Conservation (phyloP, 1,140 invertebrate genomes). For the Ceratoteleas bidentatus region DNA sequence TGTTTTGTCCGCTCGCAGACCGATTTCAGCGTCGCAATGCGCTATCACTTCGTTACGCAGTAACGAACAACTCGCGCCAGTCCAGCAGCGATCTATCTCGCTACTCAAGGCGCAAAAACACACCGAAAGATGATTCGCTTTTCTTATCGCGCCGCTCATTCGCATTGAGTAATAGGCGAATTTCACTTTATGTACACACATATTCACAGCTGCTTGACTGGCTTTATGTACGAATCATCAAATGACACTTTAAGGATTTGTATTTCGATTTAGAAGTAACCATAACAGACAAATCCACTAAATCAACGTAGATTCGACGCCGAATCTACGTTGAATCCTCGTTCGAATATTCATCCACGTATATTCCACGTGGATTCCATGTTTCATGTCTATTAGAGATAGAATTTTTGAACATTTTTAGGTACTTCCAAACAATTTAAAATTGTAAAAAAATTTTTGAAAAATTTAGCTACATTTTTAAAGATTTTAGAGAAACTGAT, state of each 20-base stretch:
- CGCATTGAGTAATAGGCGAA: constrained; percentile 13
- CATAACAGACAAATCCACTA: too few relatives aligned
- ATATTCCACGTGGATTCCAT: too few relatives aligned
- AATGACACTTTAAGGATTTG: too few relatives aligned
- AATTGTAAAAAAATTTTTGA: too few relatives aligned
- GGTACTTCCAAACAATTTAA: too few relatives aligned
- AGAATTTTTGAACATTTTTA: too few relatives aligned
- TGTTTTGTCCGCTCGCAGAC: constrained; percentile 74
- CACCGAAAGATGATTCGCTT: constrained; percentile 34
- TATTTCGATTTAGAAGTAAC: neutral
- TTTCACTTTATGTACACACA: constrained; percentile 28
- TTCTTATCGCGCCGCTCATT: constrained; percentile 31
- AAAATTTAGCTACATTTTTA: neutral
- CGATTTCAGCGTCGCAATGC: constrained; percentile 63
- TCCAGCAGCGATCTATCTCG: constrained; percentile 47
- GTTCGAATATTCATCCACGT: too few relatives aligned
- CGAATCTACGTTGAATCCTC: too few relatives aligned
- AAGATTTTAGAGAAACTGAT: too few relatives aligned
- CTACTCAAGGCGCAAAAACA: constrained; percentile 48
- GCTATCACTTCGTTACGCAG: constrained; percentile 57
- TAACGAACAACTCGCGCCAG: constrained; percentile 39
- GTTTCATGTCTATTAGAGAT: too few relatives aligned
- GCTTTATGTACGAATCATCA: too few relatives aligned
- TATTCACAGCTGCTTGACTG: neutral
- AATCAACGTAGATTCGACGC: too few relatives aligned